Evolutionary conservation across 2,113 vertebrate species (phyloP), one percentile per base, ranked within the genome.

Genomic region (Xiphophorus maculatus): DNA sequence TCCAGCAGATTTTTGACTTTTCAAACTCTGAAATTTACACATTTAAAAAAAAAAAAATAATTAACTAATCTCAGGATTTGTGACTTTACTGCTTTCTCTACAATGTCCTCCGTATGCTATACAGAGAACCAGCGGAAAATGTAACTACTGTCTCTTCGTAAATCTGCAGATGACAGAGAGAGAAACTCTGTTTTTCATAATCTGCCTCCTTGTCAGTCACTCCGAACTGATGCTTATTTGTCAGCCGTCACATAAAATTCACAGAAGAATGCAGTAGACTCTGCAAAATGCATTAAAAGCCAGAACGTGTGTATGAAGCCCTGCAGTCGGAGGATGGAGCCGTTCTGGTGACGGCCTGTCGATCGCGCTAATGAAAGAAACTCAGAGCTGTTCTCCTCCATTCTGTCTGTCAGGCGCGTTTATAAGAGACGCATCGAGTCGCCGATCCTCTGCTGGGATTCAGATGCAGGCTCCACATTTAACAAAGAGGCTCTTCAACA

Each of bases 401-500:
- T 90, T 87, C 75, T 60, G 74, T 66, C 79, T 85, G 92, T 92
- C 90, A 88, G 77, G 48, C 79, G 5, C 58, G 42, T 82, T 92
- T 88, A 87, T 88, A 84, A 76, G 79, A 61, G 75, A 75, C 13
- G 69, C 80, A 2, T 64, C 14, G 4, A 42, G 63, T 81, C 79
- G 35, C 81, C 17, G 84, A 84, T 71, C 67, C 70, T 75, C 88
- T 69, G 69, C 72, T 66, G 89, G 83, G 89, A 84, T 74, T 77
- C 62, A 58, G 71, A 79, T 48, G 71, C 83, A 72, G 5, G 76
- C 33, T 85, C 65, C 73, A 68, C 44, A 69, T 85, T 85, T 68
- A 78, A 78, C 71, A 83, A 83, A 87, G 79, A 79, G 84, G 73
- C 76, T 91, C 88, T 91, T 90, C 88, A 88, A 78, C 86, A 88